A percentile compares a stretch with the other conserved stretches of the same genome.
These are phyloP conservation scores for Leptobrachium leishanense DNA, from an alignment of 2,113 vertebrate species.

Conservation along the genomic window DNA sequence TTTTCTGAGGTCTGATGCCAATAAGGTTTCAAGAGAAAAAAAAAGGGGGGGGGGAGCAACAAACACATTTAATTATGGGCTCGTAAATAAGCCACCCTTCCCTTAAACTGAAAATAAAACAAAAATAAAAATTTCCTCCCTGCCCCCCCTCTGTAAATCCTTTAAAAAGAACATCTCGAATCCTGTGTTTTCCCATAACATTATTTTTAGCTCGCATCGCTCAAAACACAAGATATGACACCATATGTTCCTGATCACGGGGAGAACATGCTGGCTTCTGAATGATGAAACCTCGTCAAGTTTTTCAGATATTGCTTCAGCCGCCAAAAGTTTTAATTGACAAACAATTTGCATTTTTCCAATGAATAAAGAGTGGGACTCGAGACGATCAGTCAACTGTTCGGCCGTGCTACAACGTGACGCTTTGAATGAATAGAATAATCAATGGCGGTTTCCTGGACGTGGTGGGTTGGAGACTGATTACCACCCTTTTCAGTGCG, in stretches of 20 bases:
- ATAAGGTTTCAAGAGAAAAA: too few species aligned
- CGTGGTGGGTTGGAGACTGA: neutral
- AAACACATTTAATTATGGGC: too few species aligned
- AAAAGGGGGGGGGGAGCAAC: too few species aligned
- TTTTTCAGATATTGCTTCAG: conserved; percentile 1
- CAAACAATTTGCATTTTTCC: conserved; percentile 33
- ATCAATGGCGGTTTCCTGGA: neutral
- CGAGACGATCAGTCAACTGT: conserved; percentile 13
- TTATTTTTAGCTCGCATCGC: conserved; percentile 20
- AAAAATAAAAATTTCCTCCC: too few species aligned
- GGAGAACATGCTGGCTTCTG: conserved; percentile 1
- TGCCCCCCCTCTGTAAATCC: too few species aligned
- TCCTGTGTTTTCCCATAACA: neutral
- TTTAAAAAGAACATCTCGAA: neutral
- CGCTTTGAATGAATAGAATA: neutral
- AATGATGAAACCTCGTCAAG: conserved; percentile 26
- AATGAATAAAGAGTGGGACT: conserved; percentile 4
- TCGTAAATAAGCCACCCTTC: too few species aligned
- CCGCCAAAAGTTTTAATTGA: conserved; percentile 18
- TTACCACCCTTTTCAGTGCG: neutral
- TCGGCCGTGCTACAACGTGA: neutral
- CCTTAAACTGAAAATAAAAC: too few species aligned
- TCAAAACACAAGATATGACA: conserved; percentile 3
- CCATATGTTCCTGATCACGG: conserved; percentile 24
- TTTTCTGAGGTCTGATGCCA: too few species aligned